These are phyloP conservation scores for Napeogenes sylphis DNA, from an alignment of 2,888 invertebrate genomes.

Conservation along the genomic window DNA sequence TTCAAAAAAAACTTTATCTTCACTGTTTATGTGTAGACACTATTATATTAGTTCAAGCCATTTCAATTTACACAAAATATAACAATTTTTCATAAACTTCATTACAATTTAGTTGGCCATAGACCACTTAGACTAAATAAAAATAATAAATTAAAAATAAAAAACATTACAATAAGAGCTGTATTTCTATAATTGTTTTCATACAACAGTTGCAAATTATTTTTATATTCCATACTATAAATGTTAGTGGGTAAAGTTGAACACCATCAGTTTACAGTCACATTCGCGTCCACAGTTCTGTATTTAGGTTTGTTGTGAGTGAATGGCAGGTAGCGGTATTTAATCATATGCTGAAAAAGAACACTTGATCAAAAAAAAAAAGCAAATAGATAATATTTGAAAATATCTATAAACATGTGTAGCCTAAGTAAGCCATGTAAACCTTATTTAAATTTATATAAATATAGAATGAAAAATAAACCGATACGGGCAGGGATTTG, in stretches of 20 bases:
- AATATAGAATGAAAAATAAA: no score
- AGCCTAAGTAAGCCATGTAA: no score
- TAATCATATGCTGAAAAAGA: slow-evolving; percentile 97
- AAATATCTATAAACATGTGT: no score
- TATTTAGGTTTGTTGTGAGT: slow-evolving; percentile 98
- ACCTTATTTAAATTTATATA: no score
- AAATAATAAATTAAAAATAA: slow-evolving; percentile 46
- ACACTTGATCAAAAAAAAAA: slow-evolving; percentile 25
- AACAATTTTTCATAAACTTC: slow-evolving; percentile 10
- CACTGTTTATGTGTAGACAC: neutral
- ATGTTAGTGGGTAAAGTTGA: slow-evolving; percentile 39
- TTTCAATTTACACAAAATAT: slow-evolving; percentile 18
- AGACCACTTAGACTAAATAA: slow-evolving; percentile 11
- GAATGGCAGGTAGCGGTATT: slow-evolving; percentile 99
- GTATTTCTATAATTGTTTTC: slow-evolving; percentile 71
- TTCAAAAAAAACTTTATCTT: neutral
- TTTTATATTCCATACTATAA: slow-evolving; percentile 55
- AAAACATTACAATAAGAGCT: slow-evolving; percentile 71
- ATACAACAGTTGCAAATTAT: slow-evolving; percentile 70
- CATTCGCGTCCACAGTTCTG: slow-evolving; percentile 78
- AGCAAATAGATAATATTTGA: no score
- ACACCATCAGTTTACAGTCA: slow-evolving; percentile 64
- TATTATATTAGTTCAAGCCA: neutral
- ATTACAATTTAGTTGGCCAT: slow-evolving; percentile 9
- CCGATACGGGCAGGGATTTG: no score